Evolutionary conservation across 2,113 vertebrate genomes (phyloP).

Genomic region (Xenopus laevis): DNA sequence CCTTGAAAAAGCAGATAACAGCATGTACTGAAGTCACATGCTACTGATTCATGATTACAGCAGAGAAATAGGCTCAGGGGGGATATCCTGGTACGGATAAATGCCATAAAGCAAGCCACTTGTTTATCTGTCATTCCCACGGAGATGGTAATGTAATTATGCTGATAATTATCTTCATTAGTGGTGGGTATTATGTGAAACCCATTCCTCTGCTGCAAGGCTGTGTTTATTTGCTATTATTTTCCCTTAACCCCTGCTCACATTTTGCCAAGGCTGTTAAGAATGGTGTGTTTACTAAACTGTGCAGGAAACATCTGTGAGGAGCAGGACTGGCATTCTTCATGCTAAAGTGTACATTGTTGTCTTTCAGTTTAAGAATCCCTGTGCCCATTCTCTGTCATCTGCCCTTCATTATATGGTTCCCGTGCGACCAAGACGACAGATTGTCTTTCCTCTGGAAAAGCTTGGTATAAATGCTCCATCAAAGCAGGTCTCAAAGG

Average conservation of each 20-base stretch:
- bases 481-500: conserved; percentile 75
- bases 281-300: conserved; percentile 63
- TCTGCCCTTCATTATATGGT: conserved; percentile 80
- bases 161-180: conserved; percentile 97
- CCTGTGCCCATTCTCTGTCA: conserved; percentile 76
- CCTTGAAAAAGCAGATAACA: conserved; percentile 59
- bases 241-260: conserved; percentile 53
- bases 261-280: conserved; percentile 65
- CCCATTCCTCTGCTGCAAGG: conserved; percentile 80
- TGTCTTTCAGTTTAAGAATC: conserved; percentile 72
- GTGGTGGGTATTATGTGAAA: conserved; percentile 89
- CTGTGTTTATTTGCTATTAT: conserved; percentile 72
- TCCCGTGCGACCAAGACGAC: conserved; percentile 86
- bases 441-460: conserved; percentile 92
- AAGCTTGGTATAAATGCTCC: conserved; percentile 86
- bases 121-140: conserved; percentile 98
- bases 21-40: conserved; percentile 68
- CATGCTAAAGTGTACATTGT: conserved; percentile 61
- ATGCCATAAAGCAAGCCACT: conserved; percentile 85
- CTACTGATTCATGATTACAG: conserved; percentile 69
- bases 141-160: conserved; percentile 98
- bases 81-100: conserved; percentile 75
- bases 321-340: conserved; percentile 62
- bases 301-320: conserved; percentile 62
- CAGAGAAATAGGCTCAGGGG: conserved; percentile 67